These are phyloP conservation scores for Tragulus kanchil DNA, from an alignment of 2,113 vertebrate species.

Conservation along the genomic window DNA sequence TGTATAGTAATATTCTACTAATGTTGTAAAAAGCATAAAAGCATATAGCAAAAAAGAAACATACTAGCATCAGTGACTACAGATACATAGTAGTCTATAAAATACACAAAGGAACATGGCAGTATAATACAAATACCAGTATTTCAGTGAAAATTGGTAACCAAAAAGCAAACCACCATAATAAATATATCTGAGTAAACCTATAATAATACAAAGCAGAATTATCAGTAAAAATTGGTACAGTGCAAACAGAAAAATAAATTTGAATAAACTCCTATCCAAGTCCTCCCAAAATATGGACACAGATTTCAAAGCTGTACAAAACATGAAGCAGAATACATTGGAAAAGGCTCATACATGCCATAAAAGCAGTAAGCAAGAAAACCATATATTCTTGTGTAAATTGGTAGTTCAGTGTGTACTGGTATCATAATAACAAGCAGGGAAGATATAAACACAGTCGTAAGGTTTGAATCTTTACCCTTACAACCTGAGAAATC, in stretches of 20 bases:
- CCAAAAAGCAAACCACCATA: constrained; percentile 15
- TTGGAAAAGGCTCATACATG: neutral
- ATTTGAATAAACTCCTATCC: neutral
- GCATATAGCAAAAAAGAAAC: neutral
- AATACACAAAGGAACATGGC: neutral
- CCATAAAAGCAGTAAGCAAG: neutral
- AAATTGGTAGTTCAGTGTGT: neutral
- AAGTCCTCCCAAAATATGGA: neutral
- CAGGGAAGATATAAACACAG: neutral
- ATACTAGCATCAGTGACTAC: neutral
- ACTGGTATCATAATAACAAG: neutral
- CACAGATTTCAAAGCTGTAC: constrained; percentile 31
- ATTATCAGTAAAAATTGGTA: neutral
- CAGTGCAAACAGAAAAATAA: constrained; percentile 34
- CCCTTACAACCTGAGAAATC: constrained; percentile 7
- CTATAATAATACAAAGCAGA: constrained; percentile 11
- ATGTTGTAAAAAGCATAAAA: neutral
- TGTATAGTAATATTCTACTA: neutral
- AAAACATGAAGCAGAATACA: constrained; percentile 38
- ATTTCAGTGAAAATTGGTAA: neutral
- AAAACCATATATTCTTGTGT: neutral
- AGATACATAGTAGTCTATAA: neutral
- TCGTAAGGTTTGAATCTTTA: constrained; percentile 12
- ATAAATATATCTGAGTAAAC: constrained; percentile 19
- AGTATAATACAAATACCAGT: neutral